phyloP scores from a whole-genome alignment of 37 sponge, comb jelly and placozoan species.

The Mnemiopsis leidyi region DNA sequence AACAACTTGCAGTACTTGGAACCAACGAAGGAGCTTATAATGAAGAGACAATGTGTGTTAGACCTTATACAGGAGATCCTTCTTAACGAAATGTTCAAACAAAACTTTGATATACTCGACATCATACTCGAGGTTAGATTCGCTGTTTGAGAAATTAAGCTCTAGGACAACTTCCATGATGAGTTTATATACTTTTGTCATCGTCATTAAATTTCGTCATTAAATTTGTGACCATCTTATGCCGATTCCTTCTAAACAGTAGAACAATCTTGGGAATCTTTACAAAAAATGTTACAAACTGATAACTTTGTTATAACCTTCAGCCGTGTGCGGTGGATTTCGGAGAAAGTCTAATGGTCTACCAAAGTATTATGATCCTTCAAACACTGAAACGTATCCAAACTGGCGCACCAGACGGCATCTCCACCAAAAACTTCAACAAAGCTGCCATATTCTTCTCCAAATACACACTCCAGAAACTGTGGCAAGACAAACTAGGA shows the following conservation, averaged over 20 bases:
- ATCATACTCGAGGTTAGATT: conserved; percentile 30
- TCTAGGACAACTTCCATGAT: too few species aligned
- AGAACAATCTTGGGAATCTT: too few species aligned
- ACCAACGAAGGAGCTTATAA: conserved; percentile 32
- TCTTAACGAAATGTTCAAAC: neutral
- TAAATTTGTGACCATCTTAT: too few species aligned
- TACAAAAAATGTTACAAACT: too few species aligned
- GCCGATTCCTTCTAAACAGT: too few species aligned
- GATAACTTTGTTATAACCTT: too few species aligned
- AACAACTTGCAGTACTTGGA: neutral
- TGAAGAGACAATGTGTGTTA: neutral
- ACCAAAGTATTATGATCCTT: neutral
- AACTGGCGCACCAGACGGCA: conserved; percentile 51
- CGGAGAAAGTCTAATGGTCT: neutral
- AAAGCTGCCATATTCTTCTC: conserved; percentile 49
- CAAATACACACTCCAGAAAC: conserved; percentile 1
- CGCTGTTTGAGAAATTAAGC: too few species aligned
- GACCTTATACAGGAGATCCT: neutral
- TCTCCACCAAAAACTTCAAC: conserved; percentile 54
- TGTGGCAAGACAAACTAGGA: conserved; percentile 40
- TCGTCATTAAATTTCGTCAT: too few species aligned
- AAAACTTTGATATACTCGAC: conserved; percentile 58
- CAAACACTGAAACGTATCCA: conserved; percentile 24
- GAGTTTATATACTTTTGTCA: too few species aligned
- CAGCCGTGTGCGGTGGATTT: conserved; percentile 25